Evolutionary conservation across 2,113 vertebrate species (phyloP).

Genomic region (Hystrix cristata): DNA sequence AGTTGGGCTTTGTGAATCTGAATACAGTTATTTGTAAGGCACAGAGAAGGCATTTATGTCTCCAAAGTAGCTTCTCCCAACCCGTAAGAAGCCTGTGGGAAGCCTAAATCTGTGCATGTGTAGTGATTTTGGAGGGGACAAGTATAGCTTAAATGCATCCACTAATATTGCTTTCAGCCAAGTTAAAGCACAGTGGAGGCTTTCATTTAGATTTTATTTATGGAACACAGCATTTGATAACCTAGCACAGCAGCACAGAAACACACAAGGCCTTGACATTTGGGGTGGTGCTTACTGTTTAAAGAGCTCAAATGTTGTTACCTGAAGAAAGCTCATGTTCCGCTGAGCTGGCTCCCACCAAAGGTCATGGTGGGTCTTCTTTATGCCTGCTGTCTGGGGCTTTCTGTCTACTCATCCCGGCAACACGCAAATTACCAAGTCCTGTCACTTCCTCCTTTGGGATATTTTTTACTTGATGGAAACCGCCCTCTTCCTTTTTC

Average conservation of each 20-base stretch:
- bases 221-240: not conserved
- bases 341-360: not conserved
- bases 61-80: slow-evolving; percentile 83
- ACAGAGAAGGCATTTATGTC: slow-evolving; percentile 89
- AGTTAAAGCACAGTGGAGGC: not conserved
- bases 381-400: rapidly evolving
- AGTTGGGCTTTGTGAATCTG: slow-evolving; percentile 93
- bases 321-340: rapidly evolving
- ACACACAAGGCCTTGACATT: not conserved
- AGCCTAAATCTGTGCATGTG: slow-evolving; percentile 68
- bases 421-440: rapidly evolving
- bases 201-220: no score
- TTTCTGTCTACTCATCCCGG: rapidly evolving
- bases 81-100: slow-evolving; percentile 47
- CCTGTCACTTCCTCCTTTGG: no score
- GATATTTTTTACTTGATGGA: not conserved
- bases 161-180: not conserved
- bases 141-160: not conserved
- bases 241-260: not conserved
- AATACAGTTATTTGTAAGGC: slow-evolving; percentile 90
- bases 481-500: rapidly evolving
- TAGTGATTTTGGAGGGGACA: not conserved
- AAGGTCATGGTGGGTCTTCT: not conserved
- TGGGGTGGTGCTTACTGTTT: rapidly evolving
- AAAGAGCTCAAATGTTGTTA: not conserved